Evolutionary conservation across 2,888 invertebrate species (phyloP).

Genomic region (Selenia dentaria): DNA sequence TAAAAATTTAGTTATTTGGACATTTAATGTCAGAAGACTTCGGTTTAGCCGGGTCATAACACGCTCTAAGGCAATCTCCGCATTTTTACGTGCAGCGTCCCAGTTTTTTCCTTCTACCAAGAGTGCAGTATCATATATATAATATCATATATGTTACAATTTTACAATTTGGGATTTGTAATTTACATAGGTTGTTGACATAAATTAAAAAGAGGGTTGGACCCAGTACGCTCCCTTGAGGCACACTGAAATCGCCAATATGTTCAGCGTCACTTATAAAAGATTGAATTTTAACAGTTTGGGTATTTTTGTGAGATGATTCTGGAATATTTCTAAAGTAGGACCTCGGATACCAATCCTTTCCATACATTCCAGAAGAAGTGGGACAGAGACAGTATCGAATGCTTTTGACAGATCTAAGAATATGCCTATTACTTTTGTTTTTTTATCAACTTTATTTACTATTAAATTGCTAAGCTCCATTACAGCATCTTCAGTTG

Average conservation of each 20-base stretch:
- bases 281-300: constrained; percentile 3
- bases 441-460: not conserved
- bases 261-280: not conserved
- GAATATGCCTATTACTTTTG: not conserved
- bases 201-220: not conserved
- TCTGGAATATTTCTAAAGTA: not conserved
- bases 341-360: not conserved
- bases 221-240: constrained; percentile 15
- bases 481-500: not conserved
- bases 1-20: constrained; percentile 2
- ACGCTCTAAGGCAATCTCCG: not conserved
- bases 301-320: constrained; percentile 4
- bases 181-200: not conserved
- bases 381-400: not conserved
- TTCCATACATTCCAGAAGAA: not conserved
- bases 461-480: not conserved
- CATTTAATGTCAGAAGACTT: constrained; percentile 5
- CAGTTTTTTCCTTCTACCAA: constrained; percentile 1
- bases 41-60: constrained; percentile 2
- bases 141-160: constrained; percentile 10
- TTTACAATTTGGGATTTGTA: constrained; percentile 1
- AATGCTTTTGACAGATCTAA: not conserved
- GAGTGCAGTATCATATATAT: constrained; percentile 15
- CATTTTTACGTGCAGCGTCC: not conserved
- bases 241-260: constrained; percentile 7